Evolutionary conservation across 1,140 invertebrate genomes (phyloP), one percentile per base, ranked within the genome.

Genomic region (Bradysia coprophila): DNA sequence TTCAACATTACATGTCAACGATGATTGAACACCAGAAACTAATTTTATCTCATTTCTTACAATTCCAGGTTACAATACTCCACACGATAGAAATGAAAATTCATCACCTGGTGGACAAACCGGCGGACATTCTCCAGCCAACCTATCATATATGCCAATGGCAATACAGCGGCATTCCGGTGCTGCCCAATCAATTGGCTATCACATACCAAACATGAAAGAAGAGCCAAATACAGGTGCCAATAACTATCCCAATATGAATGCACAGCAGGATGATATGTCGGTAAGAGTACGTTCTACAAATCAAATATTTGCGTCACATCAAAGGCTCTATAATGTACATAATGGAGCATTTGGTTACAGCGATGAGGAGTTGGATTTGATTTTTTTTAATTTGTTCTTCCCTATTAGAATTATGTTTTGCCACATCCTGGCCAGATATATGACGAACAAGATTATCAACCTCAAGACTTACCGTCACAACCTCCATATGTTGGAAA

Each of bases 381-480:
- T 24, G 9, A 18, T 28, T 34, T 36, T 41, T 21, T 11, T 24
- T 40, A 40, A 21, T 33, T 32, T 40, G n/a, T 21, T 44, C 24
- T 40, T 43, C 15, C 24, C 32, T 1, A 44, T 38, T 18, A 40
- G 38, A 42, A 42, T 38, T 45, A 38, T 23, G 23, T 22, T 24
- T 22, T 43, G n/a, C 23, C 39, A 11, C 45, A 46, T 44, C 33
- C 40, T 21, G 34, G 28, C 2, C 41, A 43, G 8, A n/a, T n/a
- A n/a, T 49, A 49, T 38, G 54, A 61, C 43, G 58, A 61, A 31
- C 54, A 46, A 36, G 57, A 60, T 16, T 58, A 60, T 44, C 56
- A 60, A 20, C 48, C 50, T 19, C 62, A 73, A 40, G 81, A 86
- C 37, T 84, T 84, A 56, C 81, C 81, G 48, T 72, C 71, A 45